Evolutionary conservation across 2,113 vertebrate genomes (phyloP).

Genomic region (Pantherophis guttatus): DNA sequence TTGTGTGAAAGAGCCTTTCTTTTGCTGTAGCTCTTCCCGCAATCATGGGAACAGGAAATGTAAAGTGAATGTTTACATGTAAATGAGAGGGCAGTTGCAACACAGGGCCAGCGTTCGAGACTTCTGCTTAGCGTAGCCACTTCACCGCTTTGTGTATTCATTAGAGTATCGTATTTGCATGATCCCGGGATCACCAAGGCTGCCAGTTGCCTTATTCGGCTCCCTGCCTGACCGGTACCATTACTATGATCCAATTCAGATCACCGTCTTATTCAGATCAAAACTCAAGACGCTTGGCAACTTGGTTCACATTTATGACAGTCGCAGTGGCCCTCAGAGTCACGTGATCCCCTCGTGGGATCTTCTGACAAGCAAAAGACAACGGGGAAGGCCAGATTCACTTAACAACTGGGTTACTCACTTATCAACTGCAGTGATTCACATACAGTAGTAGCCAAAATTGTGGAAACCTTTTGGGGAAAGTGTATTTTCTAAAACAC

Average conservation of each 20-base stretch:
- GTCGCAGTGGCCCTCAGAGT: no score
- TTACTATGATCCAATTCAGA: background rate
- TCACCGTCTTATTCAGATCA: no score
- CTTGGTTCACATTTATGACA: no score
- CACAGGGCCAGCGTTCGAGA: constrained; percentile 10
- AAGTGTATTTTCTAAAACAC: no score
- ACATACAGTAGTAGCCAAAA: no score
- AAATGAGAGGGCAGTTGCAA: constrained; percentile 52
- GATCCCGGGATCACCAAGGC: background rate
- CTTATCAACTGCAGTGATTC: no score
- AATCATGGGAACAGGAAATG: constrained; percentile 9
- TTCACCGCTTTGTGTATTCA: constrained; percentile 12
- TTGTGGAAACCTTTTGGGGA: no score
- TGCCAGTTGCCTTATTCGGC: background rate
- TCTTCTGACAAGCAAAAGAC: no score
- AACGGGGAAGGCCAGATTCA: no score
- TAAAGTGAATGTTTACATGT: constrained; percentile 17
- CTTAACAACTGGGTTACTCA: no score
- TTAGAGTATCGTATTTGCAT: background rate
- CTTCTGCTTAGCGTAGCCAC: constrained; percentile 46
- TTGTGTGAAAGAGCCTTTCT: background rate
- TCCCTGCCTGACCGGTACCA: background rate
- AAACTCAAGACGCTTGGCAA: no score
- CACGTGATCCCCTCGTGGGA: no score
- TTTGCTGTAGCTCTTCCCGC: constrained; percentile 15